Evolutionary conservation across 92 coral and sea anemone genomes (phyloP).

Genomic region (Plumapathes pennacea): DNA sequence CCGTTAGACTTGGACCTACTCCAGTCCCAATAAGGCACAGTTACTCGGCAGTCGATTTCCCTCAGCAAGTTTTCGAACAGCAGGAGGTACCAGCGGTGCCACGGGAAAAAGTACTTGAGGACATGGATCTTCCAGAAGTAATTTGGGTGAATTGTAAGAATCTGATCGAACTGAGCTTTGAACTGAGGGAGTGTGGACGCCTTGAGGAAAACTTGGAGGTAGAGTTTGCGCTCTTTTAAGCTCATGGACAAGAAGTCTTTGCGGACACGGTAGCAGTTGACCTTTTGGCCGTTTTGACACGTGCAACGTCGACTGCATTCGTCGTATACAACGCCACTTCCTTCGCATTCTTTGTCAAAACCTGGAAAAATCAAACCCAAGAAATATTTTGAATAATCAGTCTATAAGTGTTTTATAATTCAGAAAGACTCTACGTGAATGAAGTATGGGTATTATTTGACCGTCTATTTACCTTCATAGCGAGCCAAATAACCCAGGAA

Average conservation of each 20-base stretch:
- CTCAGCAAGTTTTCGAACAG: conserved; percentile 88
- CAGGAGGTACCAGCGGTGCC: conserved; percentile 94
- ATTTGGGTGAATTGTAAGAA: conserved; percentile 50
- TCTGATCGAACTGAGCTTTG: conserved; percentile 45
- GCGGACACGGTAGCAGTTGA: conserved; percentile 74
- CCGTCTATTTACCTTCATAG: too few species aligned
- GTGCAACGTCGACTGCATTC: conserved; percentile 69
- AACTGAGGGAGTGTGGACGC: conserved; percentile 58
- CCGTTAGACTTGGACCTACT: too few species aligned
- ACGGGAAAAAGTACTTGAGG: conserved; percentile 79
- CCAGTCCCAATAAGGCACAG: conserved; percentile 96
- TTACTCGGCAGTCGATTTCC: conserved; percentile 78
- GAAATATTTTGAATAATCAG: too few species aligned
- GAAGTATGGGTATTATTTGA: too few species aligned
- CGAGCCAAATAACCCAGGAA: too few species aligned
- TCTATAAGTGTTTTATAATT: too few species aligned
- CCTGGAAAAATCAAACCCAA: too few species aligned
- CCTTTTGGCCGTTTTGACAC: conserved; percentile 52
- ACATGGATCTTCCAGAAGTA: conserved; percentile 59
- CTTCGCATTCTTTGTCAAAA: conserved; percentile 9
- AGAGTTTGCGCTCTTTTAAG: conserved; percentile 64
- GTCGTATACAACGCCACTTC: conserved; percentile 38
- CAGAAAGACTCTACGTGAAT: too few species aligned
- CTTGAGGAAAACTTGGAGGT: conserved; percentile 52
- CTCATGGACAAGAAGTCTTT: conserved; percentile 82